These are phyloP conservation scores for Hafferia zeledoni DNA, from an alignment of 2,797 vertebrate genomes.

Conservation along the genomic window DNA sequence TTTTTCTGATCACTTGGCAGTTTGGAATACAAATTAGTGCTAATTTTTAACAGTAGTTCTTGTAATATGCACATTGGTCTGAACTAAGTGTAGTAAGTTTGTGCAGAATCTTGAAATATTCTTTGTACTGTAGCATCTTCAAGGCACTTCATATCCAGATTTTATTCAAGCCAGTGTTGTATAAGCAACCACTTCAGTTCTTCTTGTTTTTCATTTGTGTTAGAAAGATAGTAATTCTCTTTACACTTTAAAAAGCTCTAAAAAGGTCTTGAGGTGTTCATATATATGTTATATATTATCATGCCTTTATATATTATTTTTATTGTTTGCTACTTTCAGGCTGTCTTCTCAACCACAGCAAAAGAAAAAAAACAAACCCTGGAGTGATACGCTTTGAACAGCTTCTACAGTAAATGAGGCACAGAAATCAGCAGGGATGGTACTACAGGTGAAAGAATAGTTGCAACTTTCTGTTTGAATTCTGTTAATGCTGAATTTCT, in stretches of 20 bases:
- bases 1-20: neutral
- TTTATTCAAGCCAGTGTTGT: neutral
- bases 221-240: neutral
- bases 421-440: conserved; percentile 18
- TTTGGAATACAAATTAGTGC: neutral
- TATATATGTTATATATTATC: neutral
- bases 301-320: neutral
- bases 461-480: neutral
- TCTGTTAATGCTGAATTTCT: neutral
- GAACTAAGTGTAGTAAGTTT: neutral
- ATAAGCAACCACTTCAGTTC: neutral
- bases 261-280: neutral
- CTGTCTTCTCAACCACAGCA: neutral
- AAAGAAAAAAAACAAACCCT: neutral
- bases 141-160: neutral
- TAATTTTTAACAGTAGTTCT: neutral
- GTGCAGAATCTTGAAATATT: neutral
- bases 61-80: neutral
- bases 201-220: neutral
- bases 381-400: neutral
- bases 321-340: neutral
- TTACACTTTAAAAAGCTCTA: neutral
- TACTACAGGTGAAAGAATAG: neutral
- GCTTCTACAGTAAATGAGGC: conserved; percentile 8
- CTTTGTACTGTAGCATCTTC: neutral